Evolutionary conservation across 2,888 invertebrate species (phyloP), one percentile per base, ranked within the genome.

Genomic region (Tenthredo notha): DNA sequence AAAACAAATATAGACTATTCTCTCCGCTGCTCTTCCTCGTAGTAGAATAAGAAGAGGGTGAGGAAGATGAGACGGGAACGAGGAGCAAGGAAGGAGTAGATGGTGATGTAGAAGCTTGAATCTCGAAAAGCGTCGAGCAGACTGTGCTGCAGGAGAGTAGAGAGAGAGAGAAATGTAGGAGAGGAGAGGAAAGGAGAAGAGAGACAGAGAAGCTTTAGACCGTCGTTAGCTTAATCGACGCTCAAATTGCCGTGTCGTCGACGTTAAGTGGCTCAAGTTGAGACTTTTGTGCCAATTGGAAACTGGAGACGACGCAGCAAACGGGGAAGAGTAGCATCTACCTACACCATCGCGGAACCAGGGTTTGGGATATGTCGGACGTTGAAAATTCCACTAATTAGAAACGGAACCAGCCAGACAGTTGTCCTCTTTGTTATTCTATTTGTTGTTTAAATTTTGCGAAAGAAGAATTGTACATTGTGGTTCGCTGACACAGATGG

Each of bases 211-310:
- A 40, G 40, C 80, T 37, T 80, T 15, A 29, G 61, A 40, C 40
- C 67, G 61, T 80, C 80, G 80, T 80, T 80, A 80, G 80, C 61
- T 80, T 80, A 80, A 80, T 80, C 80, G 80, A 65, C 58, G 80
- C 61, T 80, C 33, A 65, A 65, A 80, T 80, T 80, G 61, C 80
- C 80, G 77, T 77, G 77, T 77, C 77, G 54, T 77, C 77, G 61
- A 65, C 80, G 80, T 40, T 65, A 80, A 80, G 58, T 80, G 80
- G 80, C 80, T 65, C 61, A 65, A 80, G 80, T 80, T 65, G 80
- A 61, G 80, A 80, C 61, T 80, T 80, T 80, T 80, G 77, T 77
- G 80, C 80, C 80, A 80, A 80, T 80, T 80, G 80, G 61, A 80
- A 80, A 80, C 80, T 61, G 80, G 61, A 80, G 80, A 65, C 80